A percentile compares a stretch with the other conserved stretches of the same genome.
phyloP scores from a whole-genome alignment of 30 jellyfish, hydroid and myxozoan species.

The Phacellophora camtschatica region DNA sequence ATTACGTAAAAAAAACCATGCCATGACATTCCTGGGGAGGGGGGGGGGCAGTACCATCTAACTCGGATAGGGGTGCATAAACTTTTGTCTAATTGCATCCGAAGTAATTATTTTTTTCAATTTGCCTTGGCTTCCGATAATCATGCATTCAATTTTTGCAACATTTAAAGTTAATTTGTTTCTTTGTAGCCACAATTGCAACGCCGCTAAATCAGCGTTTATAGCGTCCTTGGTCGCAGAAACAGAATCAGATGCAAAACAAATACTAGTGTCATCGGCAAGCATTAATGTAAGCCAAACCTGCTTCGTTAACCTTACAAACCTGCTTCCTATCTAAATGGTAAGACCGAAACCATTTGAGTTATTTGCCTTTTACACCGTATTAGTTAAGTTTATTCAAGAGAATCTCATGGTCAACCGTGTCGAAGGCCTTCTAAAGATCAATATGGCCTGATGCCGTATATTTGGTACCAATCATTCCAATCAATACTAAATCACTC shows the following conservation, averaged over 20 bases:
- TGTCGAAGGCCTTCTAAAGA: conserved; percentile 51
- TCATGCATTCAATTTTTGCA: too few species aligned
- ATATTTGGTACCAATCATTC: conserved; percentile 9
- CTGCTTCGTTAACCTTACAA: background rate
- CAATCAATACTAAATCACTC: too few species aligned
- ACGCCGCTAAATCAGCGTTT: background rate
- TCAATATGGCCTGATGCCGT: conserved; percentile 43
- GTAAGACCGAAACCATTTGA: conserved; percentile 26
- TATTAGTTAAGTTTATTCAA: conserved; percentile 24
- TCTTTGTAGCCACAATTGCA: background rate
- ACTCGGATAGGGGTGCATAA: too few species aligned
- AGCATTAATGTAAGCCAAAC: background rate
- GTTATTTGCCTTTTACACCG: conserved; percentile 50
- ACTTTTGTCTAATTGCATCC: too few species aligned
- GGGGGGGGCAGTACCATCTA: too few species aligned
- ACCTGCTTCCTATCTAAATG: conserved; percentile 16
- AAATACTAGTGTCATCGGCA: background rate
- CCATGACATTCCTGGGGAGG: too few species aligned
- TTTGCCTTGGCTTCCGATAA: too few species aligned
- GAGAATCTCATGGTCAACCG: conserved; percentile 11
- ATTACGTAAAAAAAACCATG: too few species aligned
- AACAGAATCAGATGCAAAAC: background rate
- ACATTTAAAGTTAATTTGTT: too few species aligned
- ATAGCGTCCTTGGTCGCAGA: background rate
- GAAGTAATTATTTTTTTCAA: too few species aligned